Conservation (phyloP, 2,888 invertebrate genomes). For the Drosophila tanythrix region DNA sequence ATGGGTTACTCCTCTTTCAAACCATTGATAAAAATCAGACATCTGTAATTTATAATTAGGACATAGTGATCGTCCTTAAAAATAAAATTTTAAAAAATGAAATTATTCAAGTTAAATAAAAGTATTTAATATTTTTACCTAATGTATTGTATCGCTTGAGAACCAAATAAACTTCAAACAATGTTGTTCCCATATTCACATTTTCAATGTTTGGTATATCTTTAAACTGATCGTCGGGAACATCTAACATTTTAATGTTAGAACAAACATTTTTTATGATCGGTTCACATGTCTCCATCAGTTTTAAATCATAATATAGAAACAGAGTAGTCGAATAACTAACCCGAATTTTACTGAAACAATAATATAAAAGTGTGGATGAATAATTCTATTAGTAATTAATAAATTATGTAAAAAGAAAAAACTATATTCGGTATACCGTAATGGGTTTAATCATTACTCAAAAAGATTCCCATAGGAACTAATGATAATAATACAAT, state of each 20-base stretch:
- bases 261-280: constrained; percentile 90
- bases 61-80: constrained; percentile 89
- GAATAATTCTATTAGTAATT: background rate
- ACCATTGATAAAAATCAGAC: constrained; percentile 93
- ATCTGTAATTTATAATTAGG: constrained; percentile 89
- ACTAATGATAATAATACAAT: background rate
- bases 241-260: constrained; percentile 88
- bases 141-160: constrained; percentile 93
- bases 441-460: background rate
- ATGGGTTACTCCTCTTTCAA: constrained; percentile 95
- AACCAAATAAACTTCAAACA: constrained; percentile 96
- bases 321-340: constrained; percentile 91
- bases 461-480: background rate
- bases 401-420: background rate
- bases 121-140: constrained; percentile 80
- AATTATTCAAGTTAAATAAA: background rate
- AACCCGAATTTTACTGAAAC: constrained; percentile 87
- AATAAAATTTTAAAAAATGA: background rate
- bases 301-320: constrained; percentile 89
- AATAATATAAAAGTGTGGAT: constrained; percentile 32
- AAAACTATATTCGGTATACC: background rate
- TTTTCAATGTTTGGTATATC: constrained; percentile 87
- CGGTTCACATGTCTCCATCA: constrained; percentile 89
- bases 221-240: constrained; percentile 87
- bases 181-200: constrained; percentile 92